Evolutionary conservation across 2,797 vertebrate genomes (phyloP), one percentile per base, ranked within the genome.

Genomic region (Denticeps clupeoides): DNA sequence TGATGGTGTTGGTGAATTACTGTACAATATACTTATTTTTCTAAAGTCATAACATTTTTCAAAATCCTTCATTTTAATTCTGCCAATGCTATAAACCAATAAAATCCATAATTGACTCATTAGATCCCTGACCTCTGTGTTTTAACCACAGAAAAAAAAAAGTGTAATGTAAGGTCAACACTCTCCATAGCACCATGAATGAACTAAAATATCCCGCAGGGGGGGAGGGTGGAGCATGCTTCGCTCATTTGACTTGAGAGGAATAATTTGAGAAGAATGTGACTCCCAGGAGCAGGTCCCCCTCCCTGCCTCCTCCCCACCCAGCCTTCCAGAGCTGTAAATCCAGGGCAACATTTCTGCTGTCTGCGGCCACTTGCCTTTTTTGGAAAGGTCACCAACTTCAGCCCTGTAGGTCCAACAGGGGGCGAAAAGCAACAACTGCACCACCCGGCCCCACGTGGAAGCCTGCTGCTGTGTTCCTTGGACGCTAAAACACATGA

Each of bases 251-350:
- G 69, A 62, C 46, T 47, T 69, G 78, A 40, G 53, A 71, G 69
- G 67, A 79, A 79, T 73, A 58, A 70, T 78, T 81, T 69, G 59
- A 69, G 58, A 74, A 75, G 73, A 68, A 72, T 73, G 63, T 68
- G 59, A 62, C 72, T 72, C 75, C 67, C 55, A 58, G 51, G 49
- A 50, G 31, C 31, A 29, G 27, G 38, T 27, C 11, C 16, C 25
- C 22, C 46, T 41, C 52, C 50, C 56, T 50, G 60, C 49, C 45
- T 52, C 9, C 45, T 3, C 19, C 4, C 49, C n/a, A n/a, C 47
- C n/a, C 47, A 55, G 59, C 58, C 37, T 52, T 58, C 27, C 26
- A 22, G 51, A 70, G 70, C 65, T 70, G 63, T 78, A 83, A 80
- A 81, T 82, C 74, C 69, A 57, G 63, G 22, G 21, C 60, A 56